Evolutionary conservation across 2,113 vertebrate genomes (phyloP).

Genomic region (Sebastes fasciatus): DNA sequence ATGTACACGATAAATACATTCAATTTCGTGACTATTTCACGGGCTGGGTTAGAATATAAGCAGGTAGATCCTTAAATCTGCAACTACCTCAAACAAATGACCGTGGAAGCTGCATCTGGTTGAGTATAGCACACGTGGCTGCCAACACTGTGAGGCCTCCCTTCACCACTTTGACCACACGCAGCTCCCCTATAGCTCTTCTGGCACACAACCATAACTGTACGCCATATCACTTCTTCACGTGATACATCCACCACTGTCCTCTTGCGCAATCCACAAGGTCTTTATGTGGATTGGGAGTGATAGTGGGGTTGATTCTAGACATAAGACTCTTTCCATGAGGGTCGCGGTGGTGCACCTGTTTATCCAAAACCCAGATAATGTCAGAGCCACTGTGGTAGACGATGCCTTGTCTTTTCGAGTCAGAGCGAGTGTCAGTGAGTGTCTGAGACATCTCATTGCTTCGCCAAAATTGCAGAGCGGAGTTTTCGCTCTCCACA

Average conservation of each 20-base stretch:
- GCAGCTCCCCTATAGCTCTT: conserved; percentile 63
- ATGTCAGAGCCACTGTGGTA: conserved; percentile 55
- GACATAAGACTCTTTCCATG: conserved; percentile 58
- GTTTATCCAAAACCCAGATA: conserved; percentile 69
- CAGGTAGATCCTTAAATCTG: conserved; percentile 53
- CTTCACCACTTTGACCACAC: conserved; percentile 74
- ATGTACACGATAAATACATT: too few species aligned
- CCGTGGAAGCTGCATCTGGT: conserved; percentile 57
- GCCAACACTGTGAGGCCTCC: conserved; percentile 67
- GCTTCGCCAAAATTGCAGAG: conserved; percentile 77
- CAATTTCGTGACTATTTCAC: too few species aligned
- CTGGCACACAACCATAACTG: conserved; percentile 59
- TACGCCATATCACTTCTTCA: conserved; percentile 56
- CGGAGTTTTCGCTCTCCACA: conserved; percentile 65
- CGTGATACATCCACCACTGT: conserved; percentile 53
- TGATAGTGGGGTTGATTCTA: conserved; percentile 54
- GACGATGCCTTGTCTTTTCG: conserved; percentile 58
- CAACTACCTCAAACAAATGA: conserved; percentile 45
- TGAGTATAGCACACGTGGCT: conserved; percentile 38
- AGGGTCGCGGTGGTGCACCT: conserved; percentile 74
- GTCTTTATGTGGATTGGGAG: conserved; percentile 69
- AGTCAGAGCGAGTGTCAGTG: conserved; percentile 65
- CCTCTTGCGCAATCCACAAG: conserved; percentile 49
- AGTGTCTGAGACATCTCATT: conserved; percentile 72
- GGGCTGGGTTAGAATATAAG: not conserved